phyloP scores from a whole-genome alignment of 1,140 invertebrate genomes.

The Dendroctonus valens region DNA sequence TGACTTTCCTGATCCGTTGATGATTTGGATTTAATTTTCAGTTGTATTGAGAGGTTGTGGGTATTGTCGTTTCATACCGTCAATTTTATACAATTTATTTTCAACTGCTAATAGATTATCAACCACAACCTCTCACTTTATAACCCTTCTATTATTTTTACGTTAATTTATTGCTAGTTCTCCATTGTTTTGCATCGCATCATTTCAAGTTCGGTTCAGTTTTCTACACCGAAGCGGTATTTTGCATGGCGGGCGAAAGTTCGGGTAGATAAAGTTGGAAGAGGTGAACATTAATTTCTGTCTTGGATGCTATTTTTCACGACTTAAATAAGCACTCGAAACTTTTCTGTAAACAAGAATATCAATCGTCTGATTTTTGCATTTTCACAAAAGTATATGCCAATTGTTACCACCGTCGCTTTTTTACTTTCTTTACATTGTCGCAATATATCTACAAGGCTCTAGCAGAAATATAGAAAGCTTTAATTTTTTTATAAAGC shows the following conservation, averaged over 20 bases:
- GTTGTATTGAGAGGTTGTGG: too few relatives aligned
- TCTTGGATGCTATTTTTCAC: conserved; percentile 9
- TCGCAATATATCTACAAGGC: too few relatives aligned
- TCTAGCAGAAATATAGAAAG: too few relatives aligned
- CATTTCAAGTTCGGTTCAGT: conserved; percentile 3
- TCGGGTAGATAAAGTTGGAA: conserved; percentile 14
- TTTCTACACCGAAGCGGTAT: conserved; percentile 6
- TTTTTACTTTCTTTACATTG: too few relatives aligned
- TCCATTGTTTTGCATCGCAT: conserved; percentile 22
- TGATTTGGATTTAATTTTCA: too few relatives aligned
- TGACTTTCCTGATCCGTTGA: too few relatives aligned
- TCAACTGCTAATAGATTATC: too few relatives aligned
- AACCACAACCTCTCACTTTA: too few relatives aligned
- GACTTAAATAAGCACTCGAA: conserved; percentile 20
- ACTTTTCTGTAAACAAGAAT: conserved; percentile 25
- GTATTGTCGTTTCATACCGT: too few relatives aligned
- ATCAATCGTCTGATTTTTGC: conserved; percentile 24
- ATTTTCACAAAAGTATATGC: background rate
- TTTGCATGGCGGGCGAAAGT: conserved; percentile 24
- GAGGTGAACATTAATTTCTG: conserved; percentile 4
- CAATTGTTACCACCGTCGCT: too few relatives aligned
- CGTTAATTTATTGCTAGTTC: conserved; percentile 23
- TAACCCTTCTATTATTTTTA: background rate
- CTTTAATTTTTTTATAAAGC: too few relatives aligned
- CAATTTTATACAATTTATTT: too few relatives aligned